Evolutionary conservation across 2,113 vertebrate genomes (phyloP).

Genomic region (Elachura formosa): DNA sequence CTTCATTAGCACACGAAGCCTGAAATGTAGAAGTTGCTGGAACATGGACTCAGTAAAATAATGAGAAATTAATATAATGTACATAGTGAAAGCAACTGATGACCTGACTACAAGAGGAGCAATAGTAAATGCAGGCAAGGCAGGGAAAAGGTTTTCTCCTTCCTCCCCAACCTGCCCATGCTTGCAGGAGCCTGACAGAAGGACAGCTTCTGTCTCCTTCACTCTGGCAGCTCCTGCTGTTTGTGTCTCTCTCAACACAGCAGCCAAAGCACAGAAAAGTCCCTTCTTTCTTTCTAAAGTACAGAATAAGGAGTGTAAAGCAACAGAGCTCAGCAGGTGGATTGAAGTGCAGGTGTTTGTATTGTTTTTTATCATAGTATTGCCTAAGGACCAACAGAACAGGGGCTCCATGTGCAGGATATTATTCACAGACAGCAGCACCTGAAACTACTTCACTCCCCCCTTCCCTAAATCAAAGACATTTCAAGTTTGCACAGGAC

Average conservation of each 20-base stretch:
- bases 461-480: not conserved
- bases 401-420: not conserved
- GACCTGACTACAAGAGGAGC: not conserved
- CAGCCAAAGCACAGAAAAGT: not conserved
- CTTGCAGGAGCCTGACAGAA: not conserved
- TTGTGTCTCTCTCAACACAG: not conserved
- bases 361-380: not conserved
- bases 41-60: not conserved
- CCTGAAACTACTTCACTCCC: not conserved
- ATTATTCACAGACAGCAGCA: not conserved
- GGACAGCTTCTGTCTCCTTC: not conserved
- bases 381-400: slow-evolving; percentile 23
- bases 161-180: not conserved
- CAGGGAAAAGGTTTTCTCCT: not conserved
- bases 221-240: not conserved
- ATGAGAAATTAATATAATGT: not conserved
- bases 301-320: not conserved
- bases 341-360: not conserved
- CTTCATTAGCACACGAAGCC: not conserved
- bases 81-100: not conserved
- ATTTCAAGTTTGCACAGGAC: slow-evolving; percentile 30
- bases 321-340: not conserved
- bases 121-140: not conserved
- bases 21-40: not conserved
- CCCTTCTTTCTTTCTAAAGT: not conserved